phyloP scores from a whole-genome alignment of 2,113 vertebrate species.

The Thunnus maccoyii region DNA sequence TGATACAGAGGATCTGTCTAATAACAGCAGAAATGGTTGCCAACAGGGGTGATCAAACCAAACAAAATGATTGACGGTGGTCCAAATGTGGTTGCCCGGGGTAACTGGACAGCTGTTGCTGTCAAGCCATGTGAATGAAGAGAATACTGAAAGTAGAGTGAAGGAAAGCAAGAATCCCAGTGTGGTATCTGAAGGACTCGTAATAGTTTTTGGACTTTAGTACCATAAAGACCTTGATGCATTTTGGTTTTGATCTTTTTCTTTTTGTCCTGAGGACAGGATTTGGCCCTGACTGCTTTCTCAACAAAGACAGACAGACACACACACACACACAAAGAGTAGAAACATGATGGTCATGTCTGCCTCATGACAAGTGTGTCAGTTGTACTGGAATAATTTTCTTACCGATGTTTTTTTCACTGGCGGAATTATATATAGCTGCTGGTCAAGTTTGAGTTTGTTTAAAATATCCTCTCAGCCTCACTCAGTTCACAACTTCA shows the following conservation, averaged over 20 bases:
- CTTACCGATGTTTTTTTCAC: constrained; percentile 11
- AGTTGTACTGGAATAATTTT: constrained; percentile 34
- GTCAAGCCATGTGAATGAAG: constrained; percentile 21
- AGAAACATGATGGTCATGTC: constrained; percentile 15
- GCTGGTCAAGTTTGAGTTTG: not conserved
- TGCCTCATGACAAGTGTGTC: constrained; percentile 38
- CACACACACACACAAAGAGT: constrained; percentile 20
- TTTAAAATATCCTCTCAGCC: not conserved
- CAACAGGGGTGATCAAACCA: constrained; percentile 40
- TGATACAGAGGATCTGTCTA: constrained; percentile 24
- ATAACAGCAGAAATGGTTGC: constrained; percentile 26
- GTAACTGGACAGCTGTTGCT: constrained; percentile 36
- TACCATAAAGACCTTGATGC: constrained; percentile 38
- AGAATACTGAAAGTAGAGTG: constrained; percentile 28
- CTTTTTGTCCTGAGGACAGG: constrained; percentile 30
- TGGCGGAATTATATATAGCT: constrained; percentile 7
- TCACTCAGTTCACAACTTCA: not conserved
- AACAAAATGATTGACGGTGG: constrained; percentile 44
- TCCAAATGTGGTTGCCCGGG: constrained; percentile 40
- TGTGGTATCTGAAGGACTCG: constrained; percentile 37
- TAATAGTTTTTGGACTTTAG: constrained; percentile 20
- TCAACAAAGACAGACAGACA: constrained; percentile 23
- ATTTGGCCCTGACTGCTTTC: constrained; percentile 38
- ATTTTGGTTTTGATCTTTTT: constrained; percentile 41
- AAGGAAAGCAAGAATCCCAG: constrained; percentile 2